Conservation (phyloP, 2,797 vertebrate species). For the Xerus rutilus region DNA sequence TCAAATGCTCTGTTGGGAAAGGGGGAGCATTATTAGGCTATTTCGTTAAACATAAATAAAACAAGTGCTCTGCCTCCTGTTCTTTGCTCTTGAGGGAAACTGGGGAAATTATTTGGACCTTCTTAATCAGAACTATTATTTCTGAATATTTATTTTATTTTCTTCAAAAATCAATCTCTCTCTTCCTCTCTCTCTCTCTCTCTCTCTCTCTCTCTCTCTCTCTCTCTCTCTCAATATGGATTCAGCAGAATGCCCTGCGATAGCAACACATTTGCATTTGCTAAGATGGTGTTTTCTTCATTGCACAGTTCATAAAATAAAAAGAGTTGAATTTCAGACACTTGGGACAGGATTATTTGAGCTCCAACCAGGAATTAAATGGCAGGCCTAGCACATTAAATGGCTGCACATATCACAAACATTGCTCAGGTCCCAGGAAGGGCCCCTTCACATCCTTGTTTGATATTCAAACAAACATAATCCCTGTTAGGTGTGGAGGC, state of each 20-base stretch:
- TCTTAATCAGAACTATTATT: not conserved
- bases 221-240: not conserved
- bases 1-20: not conserved
- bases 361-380: not conserved
- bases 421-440: not conserved
- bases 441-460: not conserved
- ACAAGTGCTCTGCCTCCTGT: not conserved
- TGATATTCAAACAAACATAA: not conserved
- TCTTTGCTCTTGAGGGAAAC: not conserved
- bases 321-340: not conserved
- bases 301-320: not conserved
- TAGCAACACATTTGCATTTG: not conserved
- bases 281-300: not conserved
- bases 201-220: not conserved
- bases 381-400: not conserved
- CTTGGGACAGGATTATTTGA: not conserved
- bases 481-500: not conserved
- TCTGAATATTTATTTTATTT: conserved; percentile 5
- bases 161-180: not conserved
- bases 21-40: not conserved
- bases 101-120: not conserved
- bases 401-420: not conserved
- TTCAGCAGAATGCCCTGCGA: not conserved
- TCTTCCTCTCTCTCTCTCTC: not conserved
- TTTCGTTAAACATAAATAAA: conserved; percentile 4